phyloP scores from a whole-genome alignment of 2,797 vertebrate genomes.

The Danio kyathit region DNA sequence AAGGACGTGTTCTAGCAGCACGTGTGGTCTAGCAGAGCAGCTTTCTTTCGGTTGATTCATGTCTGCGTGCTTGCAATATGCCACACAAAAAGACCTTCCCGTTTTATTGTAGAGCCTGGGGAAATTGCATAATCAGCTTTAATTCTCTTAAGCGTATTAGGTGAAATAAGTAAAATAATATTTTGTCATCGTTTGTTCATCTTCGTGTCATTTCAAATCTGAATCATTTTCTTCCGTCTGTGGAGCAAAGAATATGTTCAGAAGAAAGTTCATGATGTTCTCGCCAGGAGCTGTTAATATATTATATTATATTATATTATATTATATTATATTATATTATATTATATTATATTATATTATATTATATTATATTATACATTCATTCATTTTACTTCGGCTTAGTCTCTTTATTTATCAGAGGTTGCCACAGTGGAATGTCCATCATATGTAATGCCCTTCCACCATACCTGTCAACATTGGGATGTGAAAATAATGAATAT shows the following conservation, averaged over 20 bases:
- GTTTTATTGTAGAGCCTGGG: conserved; percentile 31
- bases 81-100: conserved; percentile 20
- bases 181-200: not conserved
- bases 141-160: conserved; percentile 38
- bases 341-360: too few species aligned
- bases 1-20: conserved; percentile 28
- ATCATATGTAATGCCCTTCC: too few species aligned
- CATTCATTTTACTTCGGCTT: too few species aligned
- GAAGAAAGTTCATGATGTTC: not conserved
- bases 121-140: conserved; percentile 41
- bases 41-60: conserved; percentile 48
- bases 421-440: too few species aligned
- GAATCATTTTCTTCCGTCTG: not conserved
- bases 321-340: too few species aligned
- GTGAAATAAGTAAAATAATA: not conserved
- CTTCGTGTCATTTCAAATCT: conserved; percentile 4
- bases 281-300: not conserved
- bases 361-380: too few species aligned
- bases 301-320: too few species aligned
- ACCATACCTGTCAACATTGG: too few species aligned
- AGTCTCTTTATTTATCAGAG: too few species aligned
- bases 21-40: conserved; percentile 41
- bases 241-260: not conserved
- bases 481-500: too few species aligned
- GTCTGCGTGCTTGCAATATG: conserved; percentile 26